Evolutionary conservation across 2,888 invertebrate species (phyloP).

Genomic region (Leucoptera coffeella): DNA sequence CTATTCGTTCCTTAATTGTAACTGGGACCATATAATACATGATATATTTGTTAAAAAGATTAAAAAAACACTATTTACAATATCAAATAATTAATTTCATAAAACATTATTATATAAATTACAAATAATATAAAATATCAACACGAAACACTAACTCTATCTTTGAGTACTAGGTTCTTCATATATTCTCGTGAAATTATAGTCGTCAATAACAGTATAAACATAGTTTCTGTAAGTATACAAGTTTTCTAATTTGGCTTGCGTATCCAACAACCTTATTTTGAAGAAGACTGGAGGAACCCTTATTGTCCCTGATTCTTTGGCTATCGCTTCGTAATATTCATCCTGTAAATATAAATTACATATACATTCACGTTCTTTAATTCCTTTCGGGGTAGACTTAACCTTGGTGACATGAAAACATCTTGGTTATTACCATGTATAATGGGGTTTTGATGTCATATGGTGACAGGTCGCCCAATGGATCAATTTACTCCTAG

Average conservation of each 20-base stretch:
- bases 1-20: too few relatives aligned
- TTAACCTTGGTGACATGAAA: too few relatives aligned
- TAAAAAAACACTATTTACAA: too few relatives aligned
- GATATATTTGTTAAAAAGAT: too few relatives aligned
- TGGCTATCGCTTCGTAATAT: conserved; percentile 25
- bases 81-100: too few relatives aligned
- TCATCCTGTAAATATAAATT: conserved; percentile 18
- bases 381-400: too few relatives aligned
- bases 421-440: too few relatives aligned
- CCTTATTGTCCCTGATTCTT: conserved; percentile 29
- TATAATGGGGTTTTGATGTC: too few relatives aligned
- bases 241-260: conserved; percentile 23
- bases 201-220: conserved; percentile 24
- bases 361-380: too few relatives aligned
- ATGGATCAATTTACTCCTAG: too few relatives aligned
- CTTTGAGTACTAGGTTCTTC: conserved; percentile 1
- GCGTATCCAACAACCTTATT: conserved; percentile 19
- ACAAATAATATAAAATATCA: neutral
- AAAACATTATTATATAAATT: neutral
- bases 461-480: too few relatives aligned
- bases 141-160: neutral
- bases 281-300: conserved; percentile 38
- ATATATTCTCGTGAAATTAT: conserved; percentile 17
- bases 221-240: conserved; percentile 30
- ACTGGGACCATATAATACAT: too few relatives aligned